phyloP scores from a whole-genome alignment of 2,888 invertebrate species.

The Leptopilina drosophilae region DNA sequence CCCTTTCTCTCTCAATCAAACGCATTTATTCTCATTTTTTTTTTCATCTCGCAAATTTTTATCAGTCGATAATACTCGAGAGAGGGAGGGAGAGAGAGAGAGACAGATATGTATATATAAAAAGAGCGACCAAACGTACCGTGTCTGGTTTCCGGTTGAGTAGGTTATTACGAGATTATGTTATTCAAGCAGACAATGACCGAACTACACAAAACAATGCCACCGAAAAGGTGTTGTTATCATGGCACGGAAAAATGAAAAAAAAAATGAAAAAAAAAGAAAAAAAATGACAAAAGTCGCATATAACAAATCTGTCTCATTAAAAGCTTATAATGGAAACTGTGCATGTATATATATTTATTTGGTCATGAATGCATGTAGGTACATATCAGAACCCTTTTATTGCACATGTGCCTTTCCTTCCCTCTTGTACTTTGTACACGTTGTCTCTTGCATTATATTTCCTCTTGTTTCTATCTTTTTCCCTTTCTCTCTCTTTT shows the following conservation, averaged over 20 bases:
- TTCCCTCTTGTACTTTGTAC: slow-evolving; percentile 6
- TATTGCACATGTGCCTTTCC: slow-evolving; percentile 51
- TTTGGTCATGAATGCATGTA: slow-evolving; percentile 32
- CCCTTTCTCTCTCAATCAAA: not conserved
- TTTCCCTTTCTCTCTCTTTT: too few species aligned
- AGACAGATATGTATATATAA: not conserved
- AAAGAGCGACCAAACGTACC: slow-evolving; percentile 21
- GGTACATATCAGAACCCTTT: slow-evolving; percentile 52
- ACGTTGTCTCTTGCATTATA: slow-evolving; percentile 2
- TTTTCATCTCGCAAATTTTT: slow-evolving; percentile 24
- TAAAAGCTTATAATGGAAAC: slow-evolving; percentile 73
- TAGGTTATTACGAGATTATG: slow-evolving; percentile 69
- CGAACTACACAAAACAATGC: slow-evolving; percentile 51
- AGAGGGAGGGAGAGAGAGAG: not conserved
- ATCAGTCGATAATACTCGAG: slow-evolving; percentile 18
- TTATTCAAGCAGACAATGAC: slow-evolving; percentile 71
- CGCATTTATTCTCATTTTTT: slow-evolving; percentile 12
- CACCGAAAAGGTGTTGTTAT: slow-evolving; percentile 52
- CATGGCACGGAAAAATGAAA: slow-evolving; percentile 53
- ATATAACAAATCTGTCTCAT: slow-evolving; percentile 72
- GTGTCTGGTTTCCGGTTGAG: slow-evolving; percentile 32
- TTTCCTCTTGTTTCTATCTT: not conserved
- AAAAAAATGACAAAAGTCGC: slow-evolving; percentile 49
- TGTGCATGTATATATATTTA: slow-evolving; percentile 52
- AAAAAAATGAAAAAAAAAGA: slow-evolving; percentile 21